Base-by-base conservation (phyloP, 1,140 invertebrate species). In the Leptopilina clavipes region DNA sequence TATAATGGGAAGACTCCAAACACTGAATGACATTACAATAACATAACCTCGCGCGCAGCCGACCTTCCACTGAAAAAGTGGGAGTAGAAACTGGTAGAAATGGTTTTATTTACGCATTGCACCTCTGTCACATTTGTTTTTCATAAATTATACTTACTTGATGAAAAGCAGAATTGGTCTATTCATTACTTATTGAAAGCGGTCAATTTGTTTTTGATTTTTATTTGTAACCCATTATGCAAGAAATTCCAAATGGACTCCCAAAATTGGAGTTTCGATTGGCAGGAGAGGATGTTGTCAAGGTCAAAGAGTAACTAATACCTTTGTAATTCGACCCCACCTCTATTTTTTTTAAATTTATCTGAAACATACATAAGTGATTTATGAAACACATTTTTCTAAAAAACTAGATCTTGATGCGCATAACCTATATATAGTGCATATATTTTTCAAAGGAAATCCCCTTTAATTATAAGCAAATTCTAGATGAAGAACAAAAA, bases 41-140 rank as follows among this genome's bases (percentile, higher is more conserved):
- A 65, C 59, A 65, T 65, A 65, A 65, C 59, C 59, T 65, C 59
- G 59, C 59, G 59, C 59, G 59, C 59, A 65, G 59, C 59, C 59
- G 59, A 65, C 59, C 59, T 65, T 65, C 19, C 59, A 31, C 22
- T 1, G 0, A 65, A 37, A 65, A 65, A 31, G 59, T 65, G 59
- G 59, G 59, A 65, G 59, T 31, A 65, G 22, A 22, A n/a, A 31
- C 12, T 22, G 37, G 59, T 31, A 65, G 22, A 22, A n/a, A 31
- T 5, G 59, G 37, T 40, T 65, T 65, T 65, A 65, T 65, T 65
- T 65, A 65, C 59, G 59, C 59, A 65, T 31, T 65, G 25, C 59
- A 65, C 59, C 59, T 31, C 25, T 65, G 59, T 65, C 56, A 59
- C 56, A 59, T 59, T 59, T 59, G 19, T 59, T 59, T 65, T 65